Conservation (phyloP, 2,797 vertebrate genomes). For the Florisuga fusca region DNA sequence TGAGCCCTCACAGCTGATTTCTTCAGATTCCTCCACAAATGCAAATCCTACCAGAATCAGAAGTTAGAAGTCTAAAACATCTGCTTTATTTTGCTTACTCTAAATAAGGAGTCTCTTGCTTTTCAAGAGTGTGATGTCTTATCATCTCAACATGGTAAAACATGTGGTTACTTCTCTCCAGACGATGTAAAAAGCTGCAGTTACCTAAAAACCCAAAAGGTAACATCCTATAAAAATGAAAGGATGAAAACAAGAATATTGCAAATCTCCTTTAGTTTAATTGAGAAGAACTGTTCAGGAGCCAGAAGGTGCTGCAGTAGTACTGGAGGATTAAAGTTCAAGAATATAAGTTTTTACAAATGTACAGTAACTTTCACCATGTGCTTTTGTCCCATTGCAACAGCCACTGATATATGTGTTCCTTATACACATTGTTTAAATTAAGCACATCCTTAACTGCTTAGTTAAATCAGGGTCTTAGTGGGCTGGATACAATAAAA, state of each 20-base stretch:
- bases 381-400: conserved; percentile 1
- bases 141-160: background rate
- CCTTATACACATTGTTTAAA: conserved; percentile 34
- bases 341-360: background rate
- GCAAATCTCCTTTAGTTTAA: background rate
- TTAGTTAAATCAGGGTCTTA: background rate
- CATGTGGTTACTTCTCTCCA: background rate
- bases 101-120: background rate
- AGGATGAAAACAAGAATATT: background rate
- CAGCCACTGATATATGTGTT: background rate
- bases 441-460: conserved; percentile 24
- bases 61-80: background rate
- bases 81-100: background rate
- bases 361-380: conserved; percentile 10
- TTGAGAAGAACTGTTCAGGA: background rate
- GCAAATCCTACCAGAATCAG: background rate
- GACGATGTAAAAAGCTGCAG: background rate
- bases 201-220: background rate
- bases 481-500: background rate
- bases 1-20: background rate
- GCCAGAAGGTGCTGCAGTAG: background rate
- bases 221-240: background rate
- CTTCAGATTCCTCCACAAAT: background rate
- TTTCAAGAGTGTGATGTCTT: background rate
- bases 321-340: conserved; percentile 9